Evolutionary conservation across 2,797 vertebrate genomes (phyloP).

Genomic region (Chelidonichthys spinosus): DNA sequence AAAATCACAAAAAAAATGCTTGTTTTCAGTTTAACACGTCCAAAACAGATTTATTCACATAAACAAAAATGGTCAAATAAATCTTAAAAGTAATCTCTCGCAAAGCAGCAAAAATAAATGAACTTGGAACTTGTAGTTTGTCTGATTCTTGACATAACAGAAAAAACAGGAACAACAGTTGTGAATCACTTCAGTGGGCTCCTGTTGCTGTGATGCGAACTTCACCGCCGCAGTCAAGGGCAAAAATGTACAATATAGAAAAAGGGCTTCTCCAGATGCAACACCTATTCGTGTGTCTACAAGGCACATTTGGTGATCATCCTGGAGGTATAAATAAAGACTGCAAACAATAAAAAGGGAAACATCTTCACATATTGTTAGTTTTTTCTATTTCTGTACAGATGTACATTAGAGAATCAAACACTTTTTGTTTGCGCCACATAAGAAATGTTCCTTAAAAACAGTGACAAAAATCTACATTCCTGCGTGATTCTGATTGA

Average conservation of each 20-base stretch:
- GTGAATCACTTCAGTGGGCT: constrained; percentile 32
- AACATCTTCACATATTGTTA: constrained; percentile 64
- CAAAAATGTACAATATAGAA: constrained; percentile 57
- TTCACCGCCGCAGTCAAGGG: constrained; percentile 51
- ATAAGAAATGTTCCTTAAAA: constrained; percentile 58
- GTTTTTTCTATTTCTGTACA: constrained; percentile 73
- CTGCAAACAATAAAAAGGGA: constrained; percentile 64
- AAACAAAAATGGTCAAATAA: constrained; percentile 54
- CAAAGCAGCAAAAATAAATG: constrained; percentile 70
- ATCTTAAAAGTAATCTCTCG: constrained; percentile 66
- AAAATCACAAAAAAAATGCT: constrained; percentile 62
- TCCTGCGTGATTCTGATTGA: constrained; percentile 68
- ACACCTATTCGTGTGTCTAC: constrained; percentile 78
- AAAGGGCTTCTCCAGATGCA: constrained; percentile 77
- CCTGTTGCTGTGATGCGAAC: constrained; percentile 46
- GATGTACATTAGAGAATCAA: constrained; percentile 69
- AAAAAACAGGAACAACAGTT: constrained; percentile 44
- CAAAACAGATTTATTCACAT: constrained; percentile 69
- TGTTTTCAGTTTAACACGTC: constrained; percentile 66
- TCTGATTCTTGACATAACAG: constrained; percentile 58
- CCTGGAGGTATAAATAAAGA: constrained; percentile 83
- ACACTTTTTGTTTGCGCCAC: constrained; percentile 57
- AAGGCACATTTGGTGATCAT: constrained; percentile 84
- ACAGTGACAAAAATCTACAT: constrained; percentile 63
- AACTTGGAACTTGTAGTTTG: constrained; percentile 51